Conservation (phyloP, 2,888 invertebrate species). For the Ochropacha duplaris region DNA sequence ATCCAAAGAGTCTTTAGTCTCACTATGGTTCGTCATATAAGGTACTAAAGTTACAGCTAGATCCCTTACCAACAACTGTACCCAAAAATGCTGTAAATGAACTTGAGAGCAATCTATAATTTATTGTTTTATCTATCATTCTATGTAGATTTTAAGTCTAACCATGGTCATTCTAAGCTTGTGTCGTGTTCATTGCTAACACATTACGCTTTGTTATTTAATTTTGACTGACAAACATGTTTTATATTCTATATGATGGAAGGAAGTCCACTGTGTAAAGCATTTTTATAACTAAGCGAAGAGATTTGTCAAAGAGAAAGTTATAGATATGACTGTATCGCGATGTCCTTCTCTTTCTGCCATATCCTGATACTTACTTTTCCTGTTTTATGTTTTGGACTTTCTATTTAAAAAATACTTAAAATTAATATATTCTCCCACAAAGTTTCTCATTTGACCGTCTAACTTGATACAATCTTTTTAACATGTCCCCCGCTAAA, state of each 20-base stretch:
- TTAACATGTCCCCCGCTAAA: neutral
- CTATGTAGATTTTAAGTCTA: constrained; percentile 29
- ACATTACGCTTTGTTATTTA: constrained; percentile 64
- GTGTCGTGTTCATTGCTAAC: constrained; percentile 67
- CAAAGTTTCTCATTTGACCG: neutral
- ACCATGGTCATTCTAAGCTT: constrained; percentile 50
- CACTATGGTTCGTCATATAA: too few relatives aligned
- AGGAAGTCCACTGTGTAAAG: constrained; percentile 11
- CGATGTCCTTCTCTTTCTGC: neutral
- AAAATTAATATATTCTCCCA: neutral
- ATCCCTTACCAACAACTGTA: neutral
- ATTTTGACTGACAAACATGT: constrained; percentile 36
- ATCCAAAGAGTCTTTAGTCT: too few relatives aligned
- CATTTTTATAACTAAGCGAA: constrained; percentile 17
- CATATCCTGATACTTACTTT: neutral
- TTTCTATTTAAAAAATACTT: neutral
- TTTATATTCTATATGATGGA: too few relatives aligned
- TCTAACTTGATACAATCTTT: neutral
- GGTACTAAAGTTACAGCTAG: neutral
- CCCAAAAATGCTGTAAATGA: neutral
- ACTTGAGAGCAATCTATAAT: constrained; percentile 1
- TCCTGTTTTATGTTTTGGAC: too few relatives aligned
- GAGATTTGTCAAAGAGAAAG: neutral
- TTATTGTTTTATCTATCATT: constrained; percentile 14
- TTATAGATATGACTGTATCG: neutral